These are phyloP conservation scores for Oreocharis arfaki DNA, from an alignment of 2,113 vertebrate genomes.

Conservation along the genomic window DNA sequence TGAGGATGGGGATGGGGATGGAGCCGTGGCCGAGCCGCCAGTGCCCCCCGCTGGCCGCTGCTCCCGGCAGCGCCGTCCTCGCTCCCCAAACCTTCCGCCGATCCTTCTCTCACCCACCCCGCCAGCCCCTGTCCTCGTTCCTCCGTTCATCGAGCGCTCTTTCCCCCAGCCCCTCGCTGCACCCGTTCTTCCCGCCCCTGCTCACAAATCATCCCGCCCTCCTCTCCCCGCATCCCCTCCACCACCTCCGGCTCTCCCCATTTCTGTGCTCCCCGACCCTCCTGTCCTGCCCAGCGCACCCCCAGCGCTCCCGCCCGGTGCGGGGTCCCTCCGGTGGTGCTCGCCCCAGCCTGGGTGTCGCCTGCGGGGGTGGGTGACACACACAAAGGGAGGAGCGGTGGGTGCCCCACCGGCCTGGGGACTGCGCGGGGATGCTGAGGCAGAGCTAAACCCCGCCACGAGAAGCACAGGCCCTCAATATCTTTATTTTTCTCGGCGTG, in stretches of 20 bases:
- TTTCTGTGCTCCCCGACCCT: too few relatives aligned
- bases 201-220: background rate
- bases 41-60: constrained; percentile 18
- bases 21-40: constrained; percentile 1
- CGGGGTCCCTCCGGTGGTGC: too few relatives aligned
- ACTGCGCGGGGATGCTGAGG: background rate
- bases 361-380: too few relatives aligned
- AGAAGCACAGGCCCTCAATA: rapidly evolving
- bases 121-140: background rate
- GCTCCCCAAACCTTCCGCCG: background rate
- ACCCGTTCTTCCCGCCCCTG: too few relatives aligned
- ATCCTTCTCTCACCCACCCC: background rate
- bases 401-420: background rate
- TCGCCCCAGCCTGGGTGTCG: background rate
- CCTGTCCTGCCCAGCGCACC: background rate
- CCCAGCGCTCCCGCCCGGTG: too few relatives aligned
- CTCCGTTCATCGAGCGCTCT: rapidly evolving
- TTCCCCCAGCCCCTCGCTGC: background rate
- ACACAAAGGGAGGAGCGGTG: background rate
- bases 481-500: background rate
- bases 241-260: background rate
- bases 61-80: background rate
- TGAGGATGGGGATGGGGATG: too few relatives aligned
- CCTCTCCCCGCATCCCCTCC: background rate
- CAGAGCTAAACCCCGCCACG: rapidly evolving